Conservation (phyloP, 2,888 invertebrate genomes). For the Euplexia lucipara region DNA sequence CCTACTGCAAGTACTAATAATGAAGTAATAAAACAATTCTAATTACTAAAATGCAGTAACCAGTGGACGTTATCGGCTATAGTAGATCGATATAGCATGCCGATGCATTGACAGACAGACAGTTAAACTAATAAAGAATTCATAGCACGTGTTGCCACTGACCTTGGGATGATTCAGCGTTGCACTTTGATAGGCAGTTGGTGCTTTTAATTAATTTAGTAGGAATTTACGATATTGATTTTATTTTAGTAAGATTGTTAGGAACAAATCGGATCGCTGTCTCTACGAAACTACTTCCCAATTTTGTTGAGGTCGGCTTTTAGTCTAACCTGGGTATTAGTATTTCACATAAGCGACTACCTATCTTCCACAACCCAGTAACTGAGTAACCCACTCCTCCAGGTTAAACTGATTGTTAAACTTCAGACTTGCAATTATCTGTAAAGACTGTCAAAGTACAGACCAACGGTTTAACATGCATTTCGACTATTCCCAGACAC, state of each 20-base stretch:
- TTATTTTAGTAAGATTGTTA: background rate
- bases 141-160: conserved; percentile 27
- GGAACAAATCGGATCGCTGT: background rate
- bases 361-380: too few relatives aligned
- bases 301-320: too few relatives aligned
- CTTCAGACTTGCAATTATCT: too few relatives aligned
- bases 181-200: background rate
- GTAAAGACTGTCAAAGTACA: too few relatives aligned
- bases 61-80: background rate
- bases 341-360: too few relatives aligned
- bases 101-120: background rate
- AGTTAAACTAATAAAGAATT: conserved; percentile 7
- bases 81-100: background rate
- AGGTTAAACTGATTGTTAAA: too few relatives aligned
- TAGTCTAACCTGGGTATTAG: too few relatives aligned
- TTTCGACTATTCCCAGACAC: too few relatives aligned
- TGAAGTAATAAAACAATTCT: background rate
- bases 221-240: conserved; percentile 1
- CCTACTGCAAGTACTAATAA: too few relatives aligned
- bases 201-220: conserved; percentile 12
- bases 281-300: too few relatives aligned
- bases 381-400: too few relatives aligned
- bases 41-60: background rate
- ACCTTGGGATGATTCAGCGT: conserved; percentile 31
- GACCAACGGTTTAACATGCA: too few relatives aligned